phyloP scores from a whole-genome alignment of 1,140 invertebrate genomes.

The Uloborus diversus region DNA sequence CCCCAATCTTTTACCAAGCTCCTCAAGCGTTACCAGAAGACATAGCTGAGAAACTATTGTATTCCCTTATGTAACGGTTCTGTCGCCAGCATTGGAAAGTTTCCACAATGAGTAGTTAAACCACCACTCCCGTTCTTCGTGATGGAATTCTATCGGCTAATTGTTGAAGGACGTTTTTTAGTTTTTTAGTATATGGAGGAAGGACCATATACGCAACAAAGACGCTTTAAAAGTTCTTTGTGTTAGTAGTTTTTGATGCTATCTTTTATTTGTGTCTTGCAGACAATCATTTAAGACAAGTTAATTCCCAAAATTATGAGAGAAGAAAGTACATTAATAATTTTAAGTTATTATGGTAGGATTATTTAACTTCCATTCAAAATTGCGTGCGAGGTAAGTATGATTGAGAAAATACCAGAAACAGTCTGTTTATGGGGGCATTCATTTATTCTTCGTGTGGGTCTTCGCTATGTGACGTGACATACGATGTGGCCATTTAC shows the following conservation, averaged over 20 bases:
- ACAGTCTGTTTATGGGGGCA: no score
- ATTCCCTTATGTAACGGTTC: constrained; percentile 17
- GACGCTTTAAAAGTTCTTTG: constrained; percentile 3
- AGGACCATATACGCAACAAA: constrained; percentile 24
- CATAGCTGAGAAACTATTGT: constrained; percentile 18
- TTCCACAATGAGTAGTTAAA: constrained; percentile 21
- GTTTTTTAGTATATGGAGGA: constrained; percentile 13
- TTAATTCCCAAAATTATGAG: no score
- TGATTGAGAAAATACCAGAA: no score
- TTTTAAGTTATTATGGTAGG: no score
- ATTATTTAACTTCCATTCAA: no score
- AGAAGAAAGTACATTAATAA: no score
- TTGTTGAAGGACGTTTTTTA: constrained; percentile 18
- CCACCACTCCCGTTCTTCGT: not conserved
- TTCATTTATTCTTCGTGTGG: no score
- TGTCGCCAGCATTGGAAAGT: constrained; percentile 7
- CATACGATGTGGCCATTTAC: no score
- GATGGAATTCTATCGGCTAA: constrained; percentile 31
- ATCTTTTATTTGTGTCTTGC: not conserved
- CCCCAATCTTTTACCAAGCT: not conserved
- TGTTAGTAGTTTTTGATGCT: constrained; percentile 14
- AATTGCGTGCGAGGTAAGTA: no score
- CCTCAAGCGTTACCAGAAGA: not conserved
- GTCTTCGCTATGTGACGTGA: no score
- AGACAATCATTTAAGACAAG: constrained; percentile 10